Conservation (phyloP, 1,140 invertebrate species). For the Sycophila sp. region DNA sequence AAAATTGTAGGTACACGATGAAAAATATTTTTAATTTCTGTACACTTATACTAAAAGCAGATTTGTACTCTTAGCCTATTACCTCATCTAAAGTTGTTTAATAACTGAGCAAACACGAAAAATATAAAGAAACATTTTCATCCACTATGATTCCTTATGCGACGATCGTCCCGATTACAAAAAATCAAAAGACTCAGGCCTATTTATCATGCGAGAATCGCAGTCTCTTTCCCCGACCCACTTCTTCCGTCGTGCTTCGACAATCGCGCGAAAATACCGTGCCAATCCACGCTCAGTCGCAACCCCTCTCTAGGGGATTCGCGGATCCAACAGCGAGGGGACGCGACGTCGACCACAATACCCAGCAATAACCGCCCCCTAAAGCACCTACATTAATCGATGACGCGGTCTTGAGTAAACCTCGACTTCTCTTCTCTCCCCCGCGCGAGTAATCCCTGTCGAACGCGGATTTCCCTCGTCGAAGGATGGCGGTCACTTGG, state of each 20-base stretch:
- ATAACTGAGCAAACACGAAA: no score
- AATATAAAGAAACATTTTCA: no score
- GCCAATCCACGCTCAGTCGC: constrained; percentile 9
- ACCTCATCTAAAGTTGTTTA: no score
- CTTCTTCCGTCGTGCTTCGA: neutral
- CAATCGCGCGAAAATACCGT: constrained; percentile 20
- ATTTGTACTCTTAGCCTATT: no score
- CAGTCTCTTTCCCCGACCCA: no score
- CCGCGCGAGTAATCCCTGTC: constrained; percentile 33
- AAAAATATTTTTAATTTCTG: no score
- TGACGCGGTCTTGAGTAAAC: constrained; percentile 54
- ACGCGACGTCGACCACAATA: constrained; percentile 27
- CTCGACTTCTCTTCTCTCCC: constrained; percentile 37
- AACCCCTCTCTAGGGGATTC: neutral
- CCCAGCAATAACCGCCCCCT: constrained; percentile 36
- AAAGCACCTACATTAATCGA: constrained; percentile 47
- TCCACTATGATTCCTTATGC: no score
- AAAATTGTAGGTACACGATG: no score
- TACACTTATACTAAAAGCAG: no score
- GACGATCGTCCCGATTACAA: no score
- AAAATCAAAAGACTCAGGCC: no score
- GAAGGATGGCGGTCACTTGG: constrained; percentile 23
- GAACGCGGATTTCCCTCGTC: neutral
- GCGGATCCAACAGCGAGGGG: constrained; percentile 22
- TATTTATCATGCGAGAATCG: no score